These are phyloP conservation scores for Blera fallax DNA, from an alignment of 2,888 invertebrate genomes.

Conservation along the genomic window DNA sequence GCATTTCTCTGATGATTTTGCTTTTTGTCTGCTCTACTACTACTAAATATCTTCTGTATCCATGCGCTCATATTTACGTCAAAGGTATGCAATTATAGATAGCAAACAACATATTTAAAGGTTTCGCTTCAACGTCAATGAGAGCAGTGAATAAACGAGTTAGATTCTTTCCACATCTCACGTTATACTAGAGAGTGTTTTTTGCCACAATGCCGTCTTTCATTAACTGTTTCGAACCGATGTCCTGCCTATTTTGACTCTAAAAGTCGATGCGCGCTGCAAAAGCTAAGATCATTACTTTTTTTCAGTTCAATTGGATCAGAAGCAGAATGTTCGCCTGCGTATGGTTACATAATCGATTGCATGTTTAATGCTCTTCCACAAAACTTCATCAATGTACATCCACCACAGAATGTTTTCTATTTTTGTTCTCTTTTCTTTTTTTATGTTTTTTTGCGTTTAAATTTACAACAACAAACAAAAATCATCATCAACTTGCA, in stretches of 20 bases:
- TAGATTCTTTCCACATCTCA: too few relatives aligned
- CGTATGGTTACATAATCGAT: slow-evolving; percentile 1
- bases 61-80: too few relatives aligned
- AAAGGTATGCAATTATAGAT: too few relatives aligned
- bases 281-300: neutral
- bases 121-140: too few relatives aligned
- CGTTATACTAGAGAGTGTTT: too few relatives aligned
- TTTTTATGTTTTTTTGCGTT: slow-evolving; percentile 68
- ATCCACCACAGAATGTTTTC: slow-evolving; percentile 59
- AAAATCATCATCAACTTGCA: slow-evolving; percentile 44
- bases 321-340: slow-evolving; percentile 28
- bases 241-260: neutral
- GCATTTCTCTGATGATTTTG: too few relatives aligned
- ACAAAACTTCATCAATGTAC: slow-evolving; percentile 27
- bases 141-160: too few relatives aligned
- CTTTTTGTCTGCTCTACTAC: too few relatives aligned
- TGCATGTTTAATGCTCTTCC: slow-evolving; percentile 17
- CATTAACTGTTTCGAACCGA: too few relatives aligned
- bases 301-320: neutral
- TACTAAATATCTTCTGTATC: too few relatives aligned
- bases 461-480: slow-evolving; percentile 42
- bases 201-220: too few relatives aligned
- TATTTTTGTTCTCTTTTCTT: slow-evolving; percentile 69
- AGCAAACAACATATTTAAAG: too few relatives aligned
- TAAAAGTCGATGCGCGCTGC: neutral